Base-by-base conservation (phyloP, 2,888 invertebrate species). In the Phoenoteleia sp. region DNA sequence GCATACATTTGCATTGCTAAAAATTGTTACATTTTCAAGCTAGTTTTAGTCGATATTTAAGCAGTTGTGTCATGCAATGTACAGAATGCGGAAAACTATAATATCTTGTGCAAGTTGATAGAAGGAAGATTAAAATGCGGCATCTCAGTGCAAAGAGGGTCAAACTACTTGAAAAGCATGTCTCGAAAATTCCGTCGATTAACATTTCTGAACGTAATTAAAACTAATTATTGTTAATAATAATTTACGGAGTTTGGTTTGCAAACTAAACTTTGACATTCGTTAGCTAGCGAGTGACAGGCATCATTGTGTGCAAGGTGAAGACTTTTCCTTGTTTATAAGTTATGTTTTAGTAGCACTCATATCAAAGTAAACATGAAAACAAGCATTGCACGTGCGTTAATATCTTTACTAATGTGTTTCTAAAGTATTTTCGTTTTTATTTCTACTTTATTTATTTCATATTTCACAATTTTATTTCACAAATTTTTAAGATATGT, bases 31-130 rank as follows among this genome's bases (percentile, higher is more conserved):
- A 33, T 42, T 42, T 64, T 27, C 7, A 29, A 6, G 29, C 64
- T 47, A 23, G 17, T 47, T 64, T 15, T 6, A 47, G 45, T 64
- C 64, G 47, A 64, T 64, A 62, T 47, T 45, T 47, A 64, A 47
- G 64, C 64, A 19, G n/a, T 64, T 19, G 64, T 64, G 19, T 45
- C 64, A 64, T 64, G 64, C 64, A 64, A 47, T n/a, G n/a, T 42
- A 62, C 15, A 9, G 17, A 62, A 42, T 64, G 45, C 27, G 47
- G 47, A 64, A 62, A 64, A 45, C 25, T 27, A 47, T 17, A 19
- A 2, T 45, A 42, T 47, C 27, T 64, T 45, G 17, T 25, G 19
- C 47, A 29, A 64, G 19, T 25, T 11, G 42, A 25, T 15, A 13
- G 21, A 62, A 29, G 29, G 9, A 13, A 45, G 29, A 47, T 64